Base-by-base conservation (phyloP, 2,797 vertebrate species). In the Ptychobarbus kaznakovi region DNA sequence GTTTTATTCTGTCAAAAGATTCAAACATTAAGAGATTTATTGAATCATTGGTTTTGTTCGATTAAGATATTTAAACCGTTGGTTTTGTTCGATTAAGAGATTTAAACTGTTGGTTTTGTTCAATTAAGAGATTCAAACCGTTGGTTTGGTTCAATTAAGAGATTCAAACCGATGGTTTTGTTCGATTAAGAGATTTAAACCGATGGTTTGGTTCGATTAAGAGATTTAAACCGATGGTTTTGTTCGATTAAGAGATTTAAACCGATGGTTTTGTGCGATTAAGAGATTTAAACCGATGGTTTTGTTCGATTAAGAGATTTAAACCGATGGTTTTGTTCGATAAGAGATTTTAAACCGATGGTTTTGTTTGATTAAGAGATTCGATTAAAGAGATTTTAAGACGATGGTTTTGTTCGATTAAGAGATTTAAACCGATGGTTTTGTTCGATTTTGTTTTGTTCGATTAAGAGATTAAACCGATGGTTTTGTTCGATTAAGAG, bases 31-130 rank as follows among this genome's bases (percentile, higher is more conserved):
- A 16, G 1, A 35, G 13, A 32, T n/a, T n/a, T n/a, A n/a, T n/a
- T n/a, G n/a, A n/a, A n/a, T n/a, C n/a, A n/a, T n/a, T n/a, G n/a
- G 6, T 32, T 49, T 74, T 49, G 13, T 5, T 49, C 0, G 0
- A 6, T 38, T 10, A 25, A 9, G 3, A 16, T 1, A 25, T 44
- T 72, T 12, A 44, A 13, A 25, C 6, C 2, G 4, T 22, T 0
- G 0, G 10, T n/a, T 70, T 70, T n/a, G 38, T 44, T 72, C 1
- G 0, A 3, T 22, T 40, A n/a, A 70, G 22, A 13, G 10, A 15
- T 6, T 68, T 2, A n/a, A 8, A 44, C 13, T 1, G 6, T 25
- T 0, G 0, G 5, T 72, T 72, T 72, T 15, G 1, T 7, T 25
- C 0, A 6, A n/a, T 40, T 22, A 40, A 18, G 3, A 5, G 18